Conservation (phyloP, 2,888 invertebrate genomes). For the Drosophila colorata region DNA sequence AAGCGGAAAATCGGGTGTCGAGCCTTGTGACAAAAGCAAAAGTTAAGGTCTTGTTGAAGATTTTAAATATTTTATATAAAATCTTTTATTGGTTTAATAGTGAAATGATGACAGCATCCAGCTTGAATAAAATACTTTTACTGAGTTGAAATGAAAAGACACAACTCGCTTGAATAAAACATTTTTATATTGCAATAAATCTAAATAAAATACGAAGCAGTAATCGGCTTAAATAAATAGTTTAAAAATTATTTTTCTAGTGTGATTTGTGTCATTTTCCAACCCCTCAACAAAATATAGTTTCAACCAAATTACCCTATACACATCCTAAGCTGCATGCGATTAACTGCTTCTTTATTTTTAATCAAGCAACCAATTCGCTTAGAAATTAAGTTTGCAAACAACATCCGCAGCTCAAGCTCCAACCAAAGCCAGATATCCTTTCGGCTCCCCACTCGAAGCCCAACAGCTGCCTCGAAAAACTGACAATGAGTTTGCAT, state of each 20-base stretch:
- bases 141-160: no score
- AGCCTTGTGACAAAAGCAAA: constrained; percentile 1
- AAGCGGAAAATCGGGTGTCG: constrained; percentile 9
- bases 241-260: no score
- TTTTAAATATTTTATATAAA: neutral
- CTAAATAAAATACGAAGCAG: no score
- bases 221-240: no score
- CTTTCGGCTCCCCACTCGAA: neutral
- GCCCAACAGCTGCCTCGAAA: constrained; percentile 22
- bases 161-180: no score
- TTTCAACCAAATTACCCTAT: neutral
- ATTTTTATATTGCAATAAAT: no score
- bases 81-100: neutral
- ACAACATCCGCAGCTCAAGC: constrained; percentile 2
- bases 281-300: neutral
- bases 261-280: neutral
- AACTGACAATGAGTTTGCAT: constrained; percentile 80
- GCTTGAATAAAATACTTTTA: no score
- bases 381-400: constrained; percentile 22
- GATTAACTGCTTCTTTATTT: constrained; percentile 4
- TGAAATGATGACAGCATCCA: no score
- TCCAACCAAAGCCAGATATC: neutral
- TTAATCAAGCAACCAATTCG: constrained; percentile 27
- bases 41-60: constrained; percentile 18
- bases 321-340: neutral